Base-by-base conservation (phyloP, 2,888 invertebrate species). In the Leptothorax acervorum region DNA sequence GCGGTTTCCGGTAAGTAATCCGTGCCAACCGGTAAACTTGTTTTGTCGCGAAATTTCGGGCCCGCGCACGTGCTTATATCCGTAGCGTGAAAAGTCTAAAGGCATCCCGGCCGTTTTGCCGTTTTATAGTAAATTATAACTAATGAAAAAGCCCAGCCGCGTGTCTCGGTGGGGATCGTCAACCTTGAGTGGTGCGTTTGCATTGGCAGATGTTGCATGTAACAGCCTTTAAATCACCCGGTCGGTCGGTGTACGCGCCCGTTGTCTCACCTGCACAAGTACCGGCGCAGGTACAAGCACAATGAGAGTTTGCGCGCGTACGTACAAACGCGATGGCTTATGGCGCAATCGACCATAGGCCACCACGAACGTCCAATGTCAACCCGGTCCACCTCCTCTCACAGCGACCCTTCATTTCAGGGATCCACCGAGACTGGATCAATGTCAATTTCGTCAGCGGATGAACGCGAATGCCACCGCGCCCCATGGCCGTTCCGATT, bases 61-160 rank as follows among this genome's bases (percentile, higher is more conserved):
- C 55, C 23, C 28, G 68, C 79, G 83, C 78, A 79, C 86, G 91
- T 88, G 86, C 87, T 87, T 89, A 86, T 83, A 91, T 87, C 89
- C 87, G 60, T 71, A 92, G 91, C 91, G 92, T 92, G 92, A 93
- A 92, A 93, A 93, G 88, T 89, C 93, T 94, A 92, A 92, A 91
- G 92, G 84, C 85, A 91, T 92, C 89, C 90, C 90, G 89, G 89
- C 86, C 89, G 93, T 93, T 94, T 94, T 93, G 93, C 94, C 94
- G 94, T 94, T 95, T 95, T 95, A 94, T 95, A 95, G 93, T 94
- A 94, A 94, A 94, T 94, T 94, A 94, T 95, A 94, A 94, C 94
- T 94, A 94, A 94, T 93, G 94, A 92, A 93, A 87, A 78, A 75
- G 85, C 85, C 86, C 85, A 87, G 62, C 70, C 65, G 57, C 62